phyloP scores from a whole-genome alignment of 2,113 vertebrate species.

The Rhagologus leucostigma region DNA sequence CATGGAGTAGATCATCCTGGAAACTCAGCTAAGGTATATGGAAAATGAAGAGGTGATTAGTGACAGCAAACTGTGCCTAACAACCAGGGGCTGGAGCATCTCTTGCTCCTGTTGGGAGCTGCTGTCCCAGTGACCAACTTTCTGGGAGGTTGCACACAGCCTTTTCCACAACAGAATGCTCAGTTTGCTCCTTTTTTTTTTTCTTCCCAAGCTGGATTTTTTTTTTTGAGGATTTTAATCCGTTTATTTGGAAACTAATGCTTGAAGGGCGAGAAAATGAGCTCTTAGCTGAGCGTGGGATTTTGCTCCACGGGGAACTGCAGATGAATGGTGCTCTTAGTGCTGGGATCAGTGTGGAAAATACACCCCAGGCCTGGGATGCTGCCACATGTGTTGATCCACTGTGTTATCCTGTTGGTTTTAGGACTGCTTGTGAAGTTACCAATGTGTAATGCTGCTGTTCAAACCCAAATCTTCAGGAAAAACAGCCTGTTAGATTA shows the following conservation, averaged over 20 bases:
- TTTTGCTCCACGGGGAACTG: not conserved
- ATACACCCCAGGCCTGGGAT: not conserved
- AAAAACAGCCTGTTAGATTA: not conserved
- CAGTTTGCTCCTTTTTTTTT: not conserved
- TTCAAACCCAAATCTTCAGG: not conserved
- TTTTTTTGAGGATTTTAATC: not conserved
- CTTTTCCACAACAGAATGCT: not conserved
- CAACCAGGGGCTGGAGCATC: not conserved
- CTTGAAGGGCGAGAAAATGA: not conserved
- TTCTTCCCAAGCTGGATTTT: not conserved
- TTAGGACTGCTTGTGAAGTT: not conserved
- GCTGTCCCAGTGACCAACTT: not conserved
- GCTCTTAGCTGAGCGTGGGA: accelerated
- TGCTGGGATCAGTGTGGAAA: not conserved
- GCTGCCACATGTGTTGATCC: accelerated
- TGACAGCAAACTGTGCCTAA: not conserved
- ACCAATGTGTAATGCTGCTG: not conserved
- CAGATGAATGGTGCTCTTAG: not conserved
- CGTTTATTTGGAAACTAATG: not conserved
- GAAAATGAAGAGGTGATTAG: not conserved
- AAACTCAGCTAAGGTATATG: not conserved
- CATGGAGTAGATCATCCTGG: not conserved
- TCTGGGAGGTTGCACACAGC: not conserved
- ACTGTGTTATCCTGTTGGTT: not conserved
- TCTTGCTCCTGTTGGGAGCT: not conserved